phyloP scores from a whole-genome alignment of 2,797 vertebrate genomes.

The Mionectes olivaceus region DNA sequence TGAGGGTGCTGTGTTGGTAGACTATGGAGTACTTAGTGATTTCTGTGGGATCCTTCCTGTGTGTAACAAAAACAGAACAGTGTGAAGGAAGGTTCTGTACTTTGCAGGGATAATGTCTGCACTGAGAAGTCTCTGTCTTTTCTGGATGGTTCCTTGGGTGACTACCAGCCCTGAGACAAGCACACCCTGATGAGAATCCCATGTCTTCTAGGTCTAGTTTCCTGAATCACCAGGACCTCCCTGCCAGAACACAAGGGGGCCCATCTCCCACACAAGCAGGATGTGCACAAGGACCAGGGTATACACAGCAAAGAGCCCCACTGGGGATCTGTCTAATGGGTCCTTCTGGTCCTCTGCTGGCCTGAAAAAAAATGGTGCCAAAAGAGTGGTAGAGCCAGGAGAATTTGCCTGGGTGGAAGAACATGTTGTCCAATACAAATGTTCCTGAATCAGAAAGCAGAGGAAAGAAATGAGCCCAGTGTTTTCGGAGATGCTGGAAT shows the following conservation, averaged over 20 bases:
- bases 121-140: background rate
- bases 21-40: background rate
- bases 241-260: background rate
- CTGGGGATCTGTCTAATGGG: background rate
- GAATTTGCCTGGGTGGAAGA: background rate
- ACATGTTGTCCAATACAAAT: background rate
- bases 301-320: background rate
- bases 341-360: background rate
- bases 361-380: background rate
- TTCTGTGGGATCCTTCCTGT: background rate
- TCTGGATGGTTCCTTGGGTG: background rate
- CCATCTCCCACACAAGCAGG: background rate
- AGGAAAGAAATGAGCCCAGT: background rate
- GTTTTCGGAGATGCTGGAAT: background rate
- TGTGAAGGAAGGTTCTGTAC: background rate
- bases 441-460: background rate
- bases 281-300: background rate
- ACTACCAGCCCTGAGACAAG: background rate
- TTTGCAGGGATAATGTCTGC: background rate
- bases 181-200: background rate
- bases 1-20: rapidly evolving
- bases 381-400: background rate
- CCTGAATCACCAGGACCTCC: background rate
- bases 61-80: background rate
- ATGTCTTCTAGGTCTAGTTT: rapidly evolving